Percentiles rank a stretch among this genome's conserved stretches.
These are phyloP conservation scores for Callipepla squamata DNA, from an alignment of 2,113 vertebrate genomes.

Conservation along the genomic window DNA sequence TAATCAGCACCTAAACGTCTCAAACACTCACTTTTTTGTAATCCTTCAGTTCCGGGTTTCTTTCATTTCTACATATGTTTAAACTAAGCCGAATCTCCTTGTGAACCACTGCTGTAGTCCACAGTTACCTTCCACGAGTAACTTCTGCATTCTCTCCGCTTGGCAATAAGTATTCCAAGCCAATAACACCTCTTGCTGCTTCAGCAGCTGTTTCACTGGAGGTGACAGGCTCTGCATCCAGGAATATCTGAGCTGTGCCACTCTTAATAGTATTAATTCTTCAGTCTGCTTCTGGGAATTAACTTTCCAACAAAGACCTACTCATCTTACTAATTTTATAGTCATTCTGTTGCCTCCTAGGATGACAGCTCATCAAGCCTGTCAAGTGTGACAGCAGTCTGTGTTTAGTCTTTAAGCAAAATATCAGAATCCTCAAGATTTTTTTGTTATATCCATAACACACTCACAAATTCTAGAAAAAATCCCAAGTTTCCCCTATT, in stretches of 20 bases:
- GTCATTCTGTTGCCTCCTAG: conserved; percentile 1
- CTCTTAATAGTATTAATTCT: not conserved
- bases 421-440: not conserved
- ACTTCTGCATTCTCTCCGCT: not conserved
- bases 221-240: not conserved
- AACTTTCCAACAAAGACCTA: not conserved
- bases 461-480: not conserved
- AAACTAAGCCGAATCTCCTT: not conserved
- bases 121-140: not conserved
- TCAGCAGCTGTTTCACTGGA: not conserved
- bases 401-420: not conserved
- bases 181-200: not conserved
- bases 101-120: not conserved
- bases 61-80: not conserved
- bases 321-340: not conserved
- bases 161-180: not conserved
- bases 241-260: not conserved
- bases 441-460: not conserved
- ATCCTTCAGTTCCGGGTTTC: not conserved
- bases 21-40: not conserved
- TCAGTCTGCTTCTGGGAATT: not conserved
- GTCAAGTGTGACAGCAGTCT: not conserved
- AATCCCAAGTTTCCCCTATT: fast-evolving
- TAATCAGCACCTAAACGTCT: not conserved
- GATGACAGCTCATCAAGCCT: conserved; percentile 10